Evolutionary conservation across 2,888 invertebrate genomes (phyloP), one percentile per base, ranked within the genome.

Genomic region (Lissonota sp.): DNA sequence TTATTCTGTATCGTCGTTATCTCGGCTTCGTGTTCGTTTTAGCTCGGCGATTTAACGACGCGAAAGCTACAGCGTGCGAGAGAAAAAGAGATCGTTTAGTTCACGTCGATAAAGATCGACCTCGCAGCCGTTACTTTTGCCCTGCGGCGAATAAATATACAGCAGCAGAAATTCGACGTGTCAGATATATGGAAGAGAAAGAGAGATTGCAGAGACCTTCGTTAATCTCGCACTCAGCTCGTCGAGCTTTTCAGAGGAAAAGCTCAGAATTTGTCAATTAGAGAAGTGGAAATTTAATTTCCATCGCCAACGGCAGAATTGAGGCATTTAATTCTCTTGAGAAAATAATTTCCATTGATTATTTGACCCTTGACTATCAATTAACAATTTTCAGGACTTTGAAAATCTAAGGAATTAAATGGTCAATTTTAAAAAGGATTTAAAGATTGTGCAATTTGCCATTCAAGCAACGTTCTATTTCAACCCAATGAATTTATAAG

Each of bases 51-150:
- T 67, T 62, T 39, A 55, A 55, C 66, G 53, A 71, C 51, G 14
- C 55, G 57, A 63, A 37, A 14, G 66, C 69, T n/a, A n/a, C 57
- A 69, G 69, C 55, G 53, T 55, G 57, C 14, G 16, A 16, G 53
- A 55, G 55, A 46, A 40, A 16, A n/a, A 42, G 46, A 40, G 58
- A 44, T 16, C 57, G 39, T 69, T 62, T 64, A 6, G 12, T 53
- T 16, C 16, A 4, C 46, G 42, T 44, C 63, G 74, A 79, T 70
- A 70, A 64, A 74, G 73, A 79, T 74, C 69, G 74, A 74, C 69
- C 57, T 69, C 63, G 73, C 14, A 42, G 46, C 62, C 62, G 60
- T 76, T 76, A 39, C 69, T 76, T 62, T 69, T 76, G 62, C 63
- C 64, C 58, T 57, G 64, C 16, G 55, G 69, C 55, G 12, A 26